Percentiles rank a stretch among this genome's conserved stretches.
Conservation (phyloP, 2,888 invertebrate genomes). For the Antheraea assamensis region DNA sequence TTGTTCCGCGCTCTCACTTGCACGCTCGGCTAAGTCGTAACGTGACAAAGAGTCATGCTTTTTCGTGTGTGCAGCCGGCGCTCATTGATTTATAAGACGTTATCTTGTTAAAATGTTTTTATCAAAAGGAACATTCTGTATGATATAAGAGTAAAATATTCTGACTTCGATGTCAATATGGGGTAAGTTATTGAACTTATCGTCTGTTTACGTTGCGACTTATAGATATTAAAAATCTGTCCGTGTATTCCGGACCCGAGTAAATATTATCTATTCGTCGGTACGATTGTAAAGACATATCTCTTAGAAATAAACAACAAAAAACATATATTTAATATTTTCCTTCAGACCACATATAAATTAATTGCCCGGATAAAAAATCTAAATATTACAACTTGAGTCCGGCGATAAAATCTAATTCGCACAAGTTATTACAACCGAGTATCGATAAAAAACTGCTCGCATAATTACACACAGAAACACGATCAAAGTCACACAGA, state of each 20-base stretch:
- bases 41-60: too few species aligned
- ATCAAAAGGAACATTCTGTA: not conserved
- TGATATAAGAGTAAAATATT: not conserved
- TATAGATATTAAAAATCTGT: constrained; percentile 2
- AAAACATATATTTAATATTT: too few species aligned
- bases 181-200: not conserved
- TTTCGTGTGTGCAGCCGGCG: too few species aligned
- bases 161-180: not conserved
- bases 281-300: too few species aligned
- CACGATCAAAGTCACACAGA: constrained; percentile 25
- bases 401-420: constrained; percentile 14
- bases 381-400: not conserved
- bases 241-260: not conserved
- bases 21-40: too few species aligned
- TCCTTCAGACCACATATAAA: too few species aligned
- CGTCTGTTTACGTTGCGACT: not conserved
- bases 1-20: too few species aligned
- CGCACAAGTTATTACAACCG: not conserved
- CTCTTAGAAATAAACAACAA: too few species aligned
- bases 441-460: constrained; percentile 9
- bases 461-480: constrained; percentile 13
- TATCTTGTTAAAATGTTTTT: not conserved
- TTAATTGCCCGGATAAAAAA: not conserved
- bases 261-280: not conserved
- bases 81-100: too few species aligned